Evolutionary conservation across 2,113 vertebrate species (phyloP), one percentile per base, ranked within the genome.

Genomic region (Larimichthys polyactis): DNA sequence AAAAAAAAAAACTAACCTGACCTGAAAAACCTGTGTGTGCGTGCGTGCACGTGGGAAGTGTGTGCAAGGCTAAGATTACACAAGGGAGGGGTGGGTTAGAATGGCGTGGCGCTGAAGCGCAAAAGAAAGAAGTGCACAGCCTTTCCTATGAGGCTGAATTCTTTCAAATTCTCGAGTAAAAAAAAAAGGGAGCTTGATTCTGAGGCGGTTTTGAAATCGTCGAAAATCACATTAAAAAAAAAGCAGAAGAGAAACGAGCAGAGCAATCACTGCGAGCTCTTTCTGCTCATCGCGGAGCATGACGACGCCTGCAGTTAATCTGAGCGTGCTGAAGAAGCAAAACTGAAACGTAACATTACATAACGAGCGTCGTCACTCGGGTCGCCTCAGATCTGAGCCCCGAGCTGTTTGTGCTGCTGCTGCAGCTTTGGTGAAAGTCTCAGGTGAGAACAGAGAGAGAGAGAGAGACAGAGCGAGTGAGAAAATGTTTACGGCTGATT

Each of bases 21-120:
- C 93, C 83, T 85, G 92, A 93, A 92, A 91, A 93, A 90, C 91
- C 84, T 85, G 91, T 84, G 74, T 54, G 55, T 20, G 64, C 27
- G 52, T 55, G 10, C 40, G 54, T 1, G 20, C 36, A 36, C 15
- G 24, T 71, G 55, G 24, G 66, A 64, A 36, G 64, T 62, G 51
- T 64, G 43, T 58, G 75, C 29, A 49, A 16, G 17, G 71, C 48
- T 89, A 81, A 81, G 57, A 68, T 88, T 90, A 90, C 91, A 83
- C 3, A 49, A 73, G 79, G 90, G 85, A 75, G 88, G 89, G 85
- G 84, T 20, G 24, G 89, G 85, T 82, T 20, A 29, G 73, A 71
- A 15, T 8, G 57, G 60, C 10, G 64, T 27, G 73, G 51, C 16
- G 8, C 64, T 67, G 5, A 62, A 62, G 29, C 59, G 29, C 59